Base-by-base conservation (phyloP, 2,797 vertebrate genomes). In the Coregonus sp. region DNA sequence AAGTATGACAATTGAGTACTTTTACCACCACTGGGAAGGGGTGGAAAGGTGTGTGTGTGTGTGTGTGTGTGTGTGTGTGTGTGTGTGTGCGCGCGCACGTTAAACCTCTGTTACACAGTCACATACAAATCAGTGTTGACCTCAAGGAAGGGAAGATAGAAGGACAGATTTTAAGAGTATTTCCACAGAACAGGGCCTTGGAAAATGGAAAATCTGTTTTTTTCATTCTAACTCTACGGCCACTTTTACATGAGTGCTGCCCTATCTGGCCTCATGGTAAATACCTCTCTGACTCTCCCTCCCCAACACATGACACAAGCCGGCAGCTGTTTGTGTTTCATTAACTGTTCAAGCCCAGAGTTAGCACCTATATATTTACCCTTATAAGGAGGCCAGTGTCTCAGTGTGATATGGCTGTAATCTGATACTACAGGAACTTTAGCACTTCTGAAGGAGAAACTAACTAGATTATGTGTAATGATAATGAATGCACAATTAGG, bases 291-390 rank as follows among this genome's bases (percentile, higher is more conserved):
- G 40, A 47, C 40, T 47, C 15, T 56, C 54, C 12, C 20, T 75
- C 82, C 78, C 67, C 78, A 79, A 81, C 61, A 77, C 18, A 61
- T 50, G 81, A 78, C 56, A 54, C 76, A 77, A 78, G 75, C 78
- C 80, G 73, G 83, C 81, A 85, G 76, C 74, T 92, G 90, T 92
- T 91, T 90, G 82, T 74, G 52, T 91, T 92, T 92, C 88, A 91
- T 92, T 88, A 88, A 71, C 78, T 74, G 20, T 61, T 61, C 25
- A 25, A 25, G 59, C n/a, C 59, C 59, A 61, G 56, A 2, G 4
- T 59, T 54, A 54, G 18, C 54, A 16, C 54, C 37, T 5, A 77
- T 83, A 87, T 86, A 61, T 47, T 47, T 47, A 80, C 78, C 73
- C 35, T 47, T 47, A 47, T 47, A 47, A 47, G 9, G 40, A 74